phyloP scores from a whole-genome alignment of 2,888 invertebrate genomes.

The Caenorhabditis zanzibari region DNA sequence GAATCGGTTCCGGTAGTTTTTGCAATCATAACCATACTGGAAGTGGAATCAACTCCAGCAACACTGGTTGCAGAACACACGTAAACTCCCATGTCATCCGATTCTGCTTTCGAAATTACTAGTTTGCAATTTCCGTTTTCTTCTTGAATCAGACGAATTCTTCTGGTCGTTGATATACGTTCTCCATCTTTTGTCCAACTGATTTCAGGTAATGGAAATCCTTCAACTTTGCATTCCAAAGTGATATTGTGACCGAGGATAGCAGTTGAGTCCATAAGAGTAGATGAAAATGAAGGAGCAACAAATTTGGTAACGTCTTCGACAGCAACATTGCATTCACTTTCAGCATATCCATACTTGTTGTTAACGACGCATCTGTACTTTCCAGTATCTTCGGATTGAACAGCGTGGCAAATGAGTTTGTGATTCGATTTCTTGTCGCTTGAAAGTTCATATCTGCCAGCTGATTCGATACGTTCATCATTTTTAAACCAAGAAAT shows the following conservation, averaged over 20 bases:
- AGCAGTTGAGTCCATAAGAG: slow-evolving; percentile 69
- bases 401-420: slow-evolving; percentile 70
- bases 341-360: slow-evolving; percentile 73
- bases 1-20: slow-evolving; percentile 75
- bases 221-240: slow-evolving; percentile 84
- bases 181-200: slow-evolving; percentile 81
- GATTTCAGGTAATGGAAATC: slow-evolving; percentile 84
- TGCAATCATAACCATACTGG: slow-evolving; percentile 78
- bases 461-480: slow-evolving; percentile 67
- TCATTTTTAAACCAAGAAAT: slow-evolving; percentile 70
- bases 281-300: slow-evolving; percentile 68
- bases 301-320: slow-evolving; percentile 70
- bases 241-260: slow-evolving; percentile 73
- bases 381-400: slow-evolving; percentile 82
- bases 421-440: slow-evolving; percentile 64
- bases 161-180: slow-evolving; percentile 72
- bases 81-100: slow-evolving; percentile 80
- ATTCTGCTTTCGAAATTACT: slow-evolving; percentile 67
- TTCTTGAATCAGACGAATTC: slow-evolving; percentile 71
- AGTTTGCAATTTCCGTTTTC: slow-evolving; percentile 76
- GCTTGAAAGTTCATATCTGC: slow-evolving; percentile 69
- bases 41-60: slow-evolving; percentile 74
- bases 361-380: slow-evolving; percentile 84
- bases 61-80: slow-evolving; percentile 72
- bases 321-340: slow-evolving; percentile 69